phyloP scores from a whole-genome alignment of 2,888 invertebrate species.

The Mesorhabditis belari region DNA sequence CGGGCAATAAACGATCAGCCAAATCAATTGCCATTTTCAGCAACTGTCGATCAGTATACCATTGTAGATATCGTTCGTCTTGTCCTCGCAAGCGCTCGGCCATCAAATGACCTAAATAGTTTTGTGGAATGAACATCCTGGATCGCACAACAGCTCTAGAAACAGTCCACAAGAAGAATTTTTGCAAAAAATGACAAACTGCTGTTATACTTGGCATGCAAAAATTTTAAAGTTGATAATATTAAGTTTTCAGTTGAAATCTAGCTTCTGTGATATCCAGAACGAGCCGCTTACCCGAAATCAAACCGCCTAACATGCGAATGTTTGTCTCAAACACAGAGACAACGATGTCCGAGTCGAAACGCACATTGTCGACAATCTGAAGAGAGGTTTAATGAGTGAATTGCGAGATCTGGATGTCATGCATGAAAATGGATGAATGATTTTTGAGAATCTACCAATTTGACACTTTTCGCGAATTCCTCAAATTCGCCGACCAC shows the following conservation, averaged over 20 bases:
- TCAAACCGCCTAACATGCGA: conserved; percentile 74
- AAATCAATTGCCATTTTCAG: conserved; percentile 81
- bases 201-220: no score
- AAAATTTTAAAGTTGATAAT: not conserved
- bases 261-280: not conserved
- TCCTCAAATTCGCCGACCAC: conserved; percentile 82
- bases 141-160: no score
- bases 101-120: conserved; percentile 70
- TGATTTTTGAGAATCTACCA: conserved; percentile 60
- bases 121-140: conserved; percentile 57
- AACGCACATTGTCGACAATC: conserved; percentile 57
- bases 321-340: conserved; percentile 98
- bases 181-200: conserved; percentile 57
- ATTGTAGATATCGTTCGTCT: conserved; percentile 56
- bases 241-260: not conserved
- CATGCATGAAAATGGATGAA: no score
- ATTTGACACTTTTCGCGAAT: conserved; percentile 81
- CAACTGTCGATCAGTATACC: conserved; percentile 62
- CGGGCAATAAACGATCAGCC: conserved; percentile 84
- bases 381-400: not conserved
- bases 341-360: conserved; percentile 87
- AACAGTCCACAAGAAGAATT: no score
- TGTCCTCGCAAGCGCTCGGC: conserved; percentile 74
- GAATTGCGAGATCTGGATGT: not conserved
- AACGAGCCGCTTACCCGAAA: conserved; percentile 60